phyloP scores from a whole-genome alignment of 2,888 invertebrate genomes.

The Hirtodrosophila confusa region DNA sequence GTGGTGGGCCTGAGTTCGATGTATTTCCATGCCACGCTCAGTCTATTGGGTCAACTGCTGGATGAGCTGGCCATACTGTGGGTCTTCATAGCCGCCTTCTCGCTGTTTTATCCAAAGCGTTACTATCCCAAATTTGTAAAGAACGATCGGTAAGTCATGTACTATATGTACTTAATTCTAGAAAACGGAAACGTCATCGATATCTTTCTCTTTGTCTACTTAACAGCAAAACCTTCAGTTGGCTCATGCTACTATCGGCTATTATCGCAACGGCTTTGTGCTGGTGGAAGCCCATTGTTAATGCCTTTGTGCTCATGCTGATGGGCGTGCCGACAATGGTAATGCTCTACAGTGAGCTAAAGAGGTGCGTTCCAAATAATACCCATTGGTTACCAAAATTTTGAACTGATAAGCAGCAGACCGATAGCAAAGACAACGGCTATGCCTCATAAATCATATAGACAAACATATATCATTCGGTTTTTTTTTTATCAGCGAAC shows the following conservation, averaged over 20 bases:
- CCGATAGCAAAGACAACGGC: slow-evolving; percentile 32
- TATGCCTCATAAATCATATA: slow-evolving; percentile 18
- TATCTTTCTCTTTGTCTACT: slow-evolving; percentile 8
- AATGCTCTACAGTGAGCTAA: slow-evolving; percentile 88
- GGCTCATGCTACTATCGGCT: slow-evolving; percentile 86
- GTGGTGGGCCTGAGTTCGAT: slow-evolving; percentile 92
- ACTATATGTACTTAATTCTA: too few relatives aligned
- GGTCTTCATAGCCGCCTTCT: slow-evolving; percentile 91
- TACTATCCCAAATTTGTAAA: slow-evolving; percentile 88
- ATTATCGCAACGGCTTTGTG: slow-evolving; percentile 88
- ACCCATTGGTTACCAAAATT: slow-evolving; percentile 15
- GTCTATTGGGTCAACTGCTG: slow-evolving; percentile 91
- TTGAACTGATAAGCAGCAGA: slow-evolving; percentile 27
- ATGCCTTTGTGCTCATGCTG: slow-evolving; percentile 92
- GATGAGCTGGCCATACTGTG: slow-evolving; percentile 93
- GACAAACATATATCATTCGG: slow-evolving; percentile 13
- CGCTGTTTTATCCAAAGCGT: slow-evolving; percentile 89
- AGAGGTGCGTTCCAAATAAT: slow-evolving; percentile 85
- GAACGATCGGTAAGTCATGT: slow-evolving; percentile 86
- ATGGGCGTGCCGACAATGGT: slow-evolving; percentile 89
- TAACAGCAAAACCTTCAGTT: slow-evolving; percentile 87
- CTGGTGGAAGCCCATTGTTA: slow-evolving; percentile 91
- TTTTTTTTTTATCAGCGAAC: slow-evolving; percentile 32
- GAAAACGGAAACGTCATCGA: too few relatives aligned
- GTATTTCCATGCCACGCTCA: slow-evolving; percentile 93